Percentiles rank a stretch among this genome's conserved stretches.
Conservation (phyloP, 2,113 vertebrate species). For the Burhinus bistriatus region DNA sequence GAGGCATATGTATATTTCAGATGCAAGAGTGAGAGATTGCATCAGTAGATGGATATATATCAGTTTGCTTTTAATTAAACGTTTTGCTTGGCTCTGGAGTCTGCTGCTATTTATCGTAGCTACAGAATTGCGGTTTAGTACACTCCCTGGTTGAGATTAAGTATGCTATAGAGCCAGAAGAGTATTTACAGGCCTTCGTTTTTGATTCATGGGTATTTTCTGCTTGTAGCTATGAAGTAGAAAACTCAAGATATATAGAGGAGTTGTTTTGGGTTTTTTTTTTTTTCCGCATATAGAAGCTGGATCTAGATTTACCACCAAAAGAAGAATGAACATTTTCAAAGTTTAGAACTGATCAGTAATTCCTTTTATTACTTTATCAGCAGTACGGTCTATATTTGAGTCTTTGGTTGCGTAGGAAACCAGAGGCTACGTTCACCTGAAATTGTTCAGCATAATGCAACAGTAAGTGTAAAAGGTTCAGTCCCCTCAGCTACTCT, state of each 20-base stretch:
- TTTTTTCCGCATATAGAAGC: background rate
- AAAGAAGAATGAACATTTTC: background rate
- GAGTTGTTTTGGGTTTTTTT: background rate
- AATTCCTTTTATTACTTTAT: background rate
- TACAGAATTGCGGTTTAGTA: background rate
- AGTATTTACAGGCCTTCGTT: background rate
- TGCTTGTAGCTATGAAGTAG: background rate
- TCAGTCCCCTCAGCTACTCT: background rate
- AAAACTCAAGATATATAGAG: background rate
- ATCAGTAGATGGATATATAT: background rate
- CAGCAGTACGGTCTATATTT: background rate
- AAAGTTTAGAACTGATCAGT: background rate
- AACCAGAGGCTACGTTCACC: background rate
- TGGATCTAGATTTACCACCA: background rate
- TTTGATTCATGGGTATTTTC: background rate
- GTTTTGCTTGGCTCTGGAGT: background rate
- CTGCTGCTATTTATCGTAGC: background rate
- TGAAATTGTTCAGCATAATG: background rate
- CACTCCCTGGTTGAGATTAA: background rate
- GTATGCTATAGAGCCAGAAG: background rate
- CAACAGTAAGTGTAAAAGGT: background rate
- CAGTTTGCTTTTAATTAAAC: background rate
- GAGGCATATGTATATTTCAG: background rate
- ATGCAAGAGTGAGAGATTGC: background rate
- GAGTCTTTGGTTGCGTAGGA: background rate